These are phyloP conservation scores for Mimas tiliae DNA, from an alignment of 2,888 invertebrate species.

Conservation along the genomic window DNA sequence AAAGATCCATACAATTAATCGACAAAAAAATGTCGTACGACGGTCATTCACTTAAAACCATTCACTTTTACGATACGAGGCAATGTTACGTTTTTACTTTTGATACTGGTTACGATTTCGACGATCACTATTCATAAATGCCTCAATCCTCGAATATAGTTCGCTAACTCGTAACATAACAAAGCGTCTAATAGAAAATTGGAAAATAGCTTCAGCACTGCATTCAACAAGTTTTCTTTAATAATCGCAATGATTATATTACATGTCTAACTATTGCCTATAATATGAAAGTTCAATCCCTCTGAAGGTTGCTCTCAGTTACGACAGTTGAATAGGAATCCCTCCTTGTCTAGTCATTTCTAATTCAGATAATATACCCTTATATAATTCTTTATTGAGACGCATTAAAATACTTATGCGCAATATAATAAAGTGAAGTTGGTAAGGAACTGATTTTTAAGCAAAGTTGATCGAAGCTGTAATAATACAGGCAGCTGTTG, in stretches of 20 bases:
- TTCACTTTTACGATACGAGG: neutral
- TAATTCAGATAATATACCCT: neutral
- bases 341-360: slow-evolving; percentile 3
- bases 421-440: neutral
- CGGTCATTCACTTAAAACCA: neutral
- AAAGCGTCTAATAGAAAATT: neutral
- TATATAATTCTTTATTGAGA: neutral
- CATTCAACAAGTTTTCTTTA: too few species aligned
- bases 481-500: slow-evolving; percentile 19
- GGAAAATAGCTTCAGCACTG: neutral
- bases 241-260: neutral
- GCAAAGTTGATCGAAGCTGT: slow-evolving; percentile 7
- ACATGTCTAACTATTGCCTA: neutral
- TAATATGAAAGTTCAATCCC: slow-evolving; percentile 1
- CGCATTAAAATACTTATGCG: neutral
- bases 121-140: slow-evolving; percentile 7
- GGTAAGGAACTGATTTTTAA: slow-evolving; percentile 5
- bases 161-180: neutral
- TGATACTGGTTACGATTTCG: neutral
- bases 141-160: neutral
- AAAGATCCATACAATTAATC: neutral
- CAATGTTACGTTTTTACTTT: neutral
- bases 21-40: slow-evolving; percentile 10
- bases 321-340: slow-evolving; percentile 5
- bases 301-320: neutral